Base-by-base conservation (phyloP, 2,797 vertebrate species). In the Melanogrammus aeglefinus region DNA sequence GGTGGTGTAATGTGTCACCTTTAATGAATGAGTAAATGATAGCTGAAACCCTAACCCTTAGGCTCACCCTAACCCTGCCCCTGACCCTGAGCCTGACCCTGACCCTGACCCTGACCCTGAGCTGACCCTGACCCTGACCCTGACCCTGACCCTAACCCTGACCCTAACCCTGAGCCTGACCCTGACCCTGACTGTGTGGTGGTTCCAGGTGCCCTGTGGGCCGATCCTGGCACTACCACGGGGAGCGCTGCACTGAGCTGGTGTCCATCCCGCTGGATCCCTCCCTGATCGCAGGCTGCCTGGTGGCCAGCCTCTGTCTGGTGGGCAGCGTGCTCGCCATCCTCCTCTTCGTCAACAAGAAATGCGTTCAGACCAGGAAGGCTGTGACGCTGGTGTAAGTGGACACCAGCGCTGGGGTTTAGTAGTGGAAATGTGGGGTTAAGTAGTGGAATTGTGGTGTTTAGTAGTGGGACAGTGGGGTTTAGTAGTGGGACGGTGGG, bases 341-440 rank as follows among this genome's bases (percentile, higher is more conserved):
- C 87, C 91, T 95, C 83, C 87, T 94, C 84, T 93, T 94, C 86
- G 93, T 95, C 81, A 93, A 95, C 91, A 96, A 95, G 94, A 96
- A 94, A 93, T 94, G 92, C 79, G 89, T 94, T 78, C 89, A 88
- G 87, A 92, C 88, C 88, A 92, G 85, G 90, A 93, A 94, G 86
- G 90, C 87, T 10, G 85, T 94, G 38, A 91, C 92, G 1, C 85
- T 95, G 86, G 94, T 95, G 95, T 96, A 95, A 96, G 96, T 47
- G 3, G 8, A 69, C 8, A 73, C 79, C 33, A 18, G 2, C 41
- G 6, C 35, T 33, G 31, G 31, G 31, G 31, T 33, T 36, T 36
- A 36, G 35, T 36, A 2, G 35, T 6, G 35, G 35, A 0, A 36
- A 0, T 1, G 35, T 6, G 35, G 35, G 35, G 35, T 36, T 36